Evolutionary conservation across 30 jellyfish, hydroid and myxozoan genomes (phyloP), one percentile per base, ranked within the genome.

Genomic region (Pelagia noctiluca): DNA sequence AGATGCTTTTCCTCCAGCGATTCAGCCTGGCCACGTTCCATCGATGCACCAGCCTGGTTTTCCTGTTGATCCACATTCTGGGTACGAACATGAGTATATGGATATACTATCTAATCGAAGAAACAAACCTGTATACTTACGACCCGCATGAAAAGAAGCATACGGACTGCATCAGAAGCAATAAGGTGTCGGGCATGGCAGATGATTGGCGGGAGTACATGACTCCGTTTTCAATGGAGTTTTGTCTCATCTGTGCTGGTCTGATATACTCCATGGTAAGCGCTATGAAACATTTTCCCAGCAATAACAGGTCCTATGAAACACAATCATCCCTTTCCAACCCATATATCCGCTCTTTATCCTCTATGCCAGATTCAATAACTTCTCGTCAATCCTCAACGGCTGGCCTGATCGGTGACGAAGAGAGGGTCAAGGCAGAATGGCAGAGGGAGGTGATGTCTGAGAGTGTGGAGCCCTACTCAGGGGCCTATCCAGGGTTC

Each of bases 401-500:
- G 57, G 16, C 16, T 42, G 57, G 16, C 57, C 12, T 29, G 25
- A 18, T 12, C 30, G 11, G 37, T 4, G 66, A 50, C 64, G 77
- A 28, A 8, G 3, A 23, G 8, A 12, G 48, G 18, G 18, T 21
- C 7, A 31, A 5, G 25, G n/a, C n/a, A n/a, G n/a, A n/a, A n/a
- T 35, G 33, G 83, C 83, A 70, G 1, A 36, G 26, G 21, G 28
- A 28, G 30, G 18, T n/a, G 10, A 1, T n/a, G 18, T 29, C 76
- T 7, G 49, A 54, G 35, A 35, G 35, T 31, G 42, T n/a, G 10
- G 66, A 21, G 19, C 63, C 72, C 34, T 66, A 67, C 52, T n/a
- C 78, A 0, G 92, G 78, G 0, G 36, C 80, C 4, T 65, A 82
- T 60, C 92, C 92, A n/a, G 92, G 92, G 5, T 82, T 82, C 63